Evolutionary conservation across 2,888 invertebrate genomes (phyloP), one percentile per base, ranked within the genome.

Genomic region (Drosophila colorata): DNA sequence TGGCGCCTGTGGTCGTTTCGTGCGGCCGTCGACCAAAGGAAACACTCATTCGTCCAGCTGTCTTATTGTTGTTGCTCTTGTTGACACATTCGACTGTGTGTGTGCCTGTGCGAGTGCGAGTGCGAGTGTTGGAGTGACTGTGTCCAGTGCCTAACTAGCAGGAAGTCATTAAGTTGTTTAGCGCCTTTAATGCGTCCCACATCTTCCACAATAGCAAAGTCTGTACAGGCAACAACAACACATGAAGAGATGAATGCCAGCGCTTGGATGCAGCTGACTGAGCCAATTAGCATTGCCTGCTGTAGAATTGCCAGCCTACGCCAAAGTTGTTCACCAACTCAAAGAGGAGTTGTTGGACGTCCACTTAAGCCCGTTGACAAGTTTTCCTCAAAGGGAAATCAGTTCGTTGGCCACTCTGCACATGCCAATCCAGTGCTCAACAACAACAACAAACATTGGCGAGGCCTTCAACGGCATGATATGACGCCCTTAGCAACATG

Each of bases 81-180:
- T 60, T 68, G 76, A 64, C 69, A 71, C 59, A 63, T 65, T 58
- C 20, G 33, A 33, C 23, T 58, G 11, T 59, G 13, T 49, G 13
- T 33, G 31, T 44, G 44, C 16, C 14, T 25, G 16, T 44, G 31
- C 25, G 23, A 38, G 33, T n/a, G 47, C 47, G 18, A 49, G 56
- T 49, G 43, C 13, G 37, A 46, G 44, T 38, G 16, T 44, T 11
- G 20, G 35, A 43, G 59, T 18, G 49, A 43, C 43, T 69, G 63
- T 67, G 72, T 64, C 65, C 66, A 70, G 56, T 67, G 78, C 71
- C 69, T 80, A 84, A 84, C 78, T 74, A 78, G 85, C 82, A 87
- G 82, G 88, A 82, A 82, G 82, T 82, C 82, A 82, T 82, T 82
- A 87, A 78, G 88, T 81, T 82, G 88, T 85, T 82, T 81, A 87